Percentiles rank a stretch among this genome's conserved stretches.
Evolutionary conservation across 2,113 vertebrate species (phyloP).

Genomic region (Engystomops pustulosus): DNA sequence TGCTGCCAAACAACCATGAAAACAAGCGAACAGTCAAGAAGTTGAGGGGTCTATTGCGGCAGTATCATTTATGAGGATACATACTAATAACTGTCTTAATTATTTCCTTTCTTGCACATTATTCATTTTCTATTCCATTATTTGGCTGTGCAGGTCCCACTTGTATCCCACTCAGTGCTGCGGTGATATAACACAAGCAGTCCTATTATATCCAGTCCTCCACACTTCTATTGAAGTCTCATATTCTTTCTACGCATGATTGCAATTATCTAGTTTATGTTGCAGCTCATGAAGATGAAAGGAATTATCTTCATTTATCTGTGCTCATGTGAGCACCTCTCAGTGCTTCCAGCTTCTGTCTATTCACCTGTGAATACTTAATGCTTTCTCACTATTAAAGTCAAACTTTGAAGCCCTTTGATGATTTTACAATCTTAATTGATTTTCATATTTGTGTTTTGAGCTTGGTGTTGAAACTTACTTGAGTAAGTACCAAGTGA

Average conservation of each 20-base stretch:
- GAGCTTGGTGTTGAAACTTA: slow-evolving; percentile 25
- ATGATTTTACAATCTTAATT: slow-evolving; percentile 55
- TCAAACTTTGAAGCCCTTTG: slow-evolving; percentile 54
- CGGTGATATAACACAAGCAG: slow-evolving; percentile 22
- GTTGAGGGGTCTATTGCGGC: neutral
- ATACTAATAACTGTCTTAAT: slow-evolving; percentile 14
- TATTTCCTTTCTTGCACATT: slow-evolving; percentile 12
- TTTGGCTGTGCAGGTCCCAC: slow-evolving; percentile 19
- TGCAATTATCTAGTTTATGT: slow-evolving; percentile 58
- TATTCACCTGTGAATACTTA: slow-evolving; percentile 58
- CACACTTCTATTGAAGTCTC: slow-evolving; percentile 48
- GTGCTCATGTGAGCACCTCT: slow-evolving; percentile 54
- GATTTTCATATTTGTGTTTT: slow-evolving; percentile 55
- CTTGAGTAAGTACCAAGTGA: slow-evolving; percentile 23
- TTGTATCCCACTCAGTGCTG: slow-evolving; percentile 6
- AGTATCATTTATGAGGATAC: neutral
- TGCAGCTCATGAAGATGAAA: slow-evolving; percentile 53
- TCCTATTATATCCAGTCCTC: slow-evolving; percentile 2
- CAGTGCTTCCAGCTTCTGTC: slow-evolving; percentile 47
- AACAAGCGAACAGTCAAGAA: neutral
- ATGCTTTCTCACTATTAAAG: slow-evolving; percentile 52
- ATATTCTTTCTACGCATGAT: slow-evolving; percentile 51
- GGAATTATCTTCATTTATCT: slow-evolving; percentile 58
- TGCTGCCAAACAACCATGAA: neutral
- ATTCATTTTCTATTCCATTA: slow-evolving; percentile 27